Evolutionary conservation across 2,888 invertebrate species (phyloP), one percentile per base, ranked within the genome.

Genomic region (Drosophila suboccidentalis): DNA sequence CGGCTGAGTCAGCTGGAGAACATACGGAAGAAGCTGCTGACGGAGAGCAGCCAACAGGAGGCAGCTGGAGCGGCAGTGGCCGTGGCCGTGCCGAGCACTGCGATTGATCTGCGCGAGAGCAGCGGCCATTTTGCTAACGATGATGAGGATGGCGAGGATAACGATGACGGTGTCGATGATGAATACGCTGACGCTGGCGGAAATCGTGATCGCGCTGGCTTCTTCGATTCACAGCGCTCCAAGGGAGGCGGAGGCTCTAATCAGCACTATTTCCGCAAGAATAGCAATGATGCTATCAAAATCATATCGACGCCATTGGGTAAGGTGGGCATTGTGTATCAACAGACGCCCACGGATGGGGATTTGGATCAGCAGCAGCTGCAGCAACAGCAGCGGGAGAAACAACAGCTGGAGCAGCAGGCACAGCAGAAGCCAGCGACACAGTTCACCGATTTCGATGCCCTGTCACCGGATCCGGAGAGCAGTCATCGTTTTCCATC

Each of bases 291-390:
- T 86, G 93, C 93, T 13, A 93, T 93, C 22, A 93, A 93, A 78
- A 93, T 93, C 17, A 93, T 93, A 64, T 93, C 93, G 5, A 93
- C 93, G 38, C 93, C 93, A 1, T 82, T 93, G 61, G 93, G 93
- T 22, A 93, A 93, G 78, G 93, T 93, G 57, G 93, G 93, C 70
- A 93, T 93, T 73, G 92, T 93, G 1, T 93, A 93, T 74, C 92
- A 93, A 75, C 92, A 92, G 70, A 91, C 91, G 63, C 90, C 88
- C 19, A 81, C 86, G 34, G 87, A 89, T 13, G 86, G 80, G 17
- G 77, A 81, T 4, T 64, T 71, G 32, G 74, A 61, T 17, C 32
- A 44, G 8, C 73, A 58, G 34, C 61, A 49, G 10, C 59, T 50
- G 32, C 51, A 68, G 29, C 51, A 92, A 71, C 91, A 93, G 65